phyloP scores from a whole-genome alignment of 2,888 invertebrate species.

The Dryocosmus kuriphilus region DNA sequence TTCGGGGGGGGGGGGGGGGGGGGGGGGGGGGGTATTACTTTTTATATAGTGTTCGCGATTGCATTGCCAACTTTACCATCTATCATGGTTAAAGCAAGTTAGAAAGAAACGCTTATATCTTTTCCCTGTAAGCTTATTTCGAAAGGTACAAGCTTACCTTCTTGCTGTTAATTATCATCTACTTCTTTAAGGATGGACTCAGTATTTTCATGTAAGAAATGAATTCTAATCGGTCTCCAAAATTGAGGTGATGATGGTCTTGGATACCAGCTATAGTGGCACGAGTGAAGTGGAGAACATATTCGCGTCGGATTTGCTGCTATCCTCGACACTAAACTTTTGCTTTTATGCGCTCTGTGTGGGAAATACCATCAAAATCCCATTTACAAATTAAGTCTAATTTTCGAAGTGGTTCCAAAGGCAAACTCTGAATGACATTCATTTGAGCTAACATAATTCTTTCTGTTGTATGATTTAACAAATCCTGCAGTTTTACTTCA shows the following conservation, averaged over 20 bases:
- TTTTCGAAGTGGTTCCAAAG: conserved; percentile 38
- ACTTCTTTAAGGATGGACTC: conserved; percentile 17
- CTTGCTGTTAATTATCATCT: conserved; percentile 29
- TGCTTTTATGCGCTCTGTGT: conserved; percentile 47
- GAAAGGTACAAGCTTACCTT: conserved; percentile 22
- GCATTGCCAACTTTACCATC: too few species aligned
- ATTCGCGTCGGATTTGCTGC: too few species aligned
- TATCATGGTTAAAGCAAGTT: too few species aligned
- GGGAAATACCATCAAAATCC: conserved; percentile 53
- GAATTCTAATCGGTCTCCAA: conserved; percentile 41
- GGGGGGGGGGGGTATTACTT: too few species aligned
- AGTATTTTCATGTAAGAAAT: conserved; percentile 44
- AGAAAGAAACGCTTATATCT: neutral
- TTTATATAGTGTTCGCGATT: neutral
- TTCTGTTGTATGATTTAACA: neutral
- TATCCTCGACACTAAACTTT: conserved; percentile 47
- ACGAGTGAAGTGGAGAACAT: too few species aligned
- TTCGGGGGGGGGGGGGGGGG: too few species aligned
- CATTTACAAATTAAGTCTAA: conserved; percentile 54
- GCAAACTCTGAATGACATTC: too few species aligned
- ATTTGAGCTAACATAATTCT: too few species aligned
- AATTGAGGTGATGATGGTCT: conserved; percentile 40
- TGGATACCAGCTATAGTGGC: conserved; percentile 43
- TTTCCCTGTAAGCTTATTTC: conserved; percentile 38
- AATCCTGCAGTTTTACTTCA: conserved; percentile 13